A percentile compares a stretch with the other conserved stretches of the same genome.
phyloP scores from a whole-genome alignment of 2,113 vertebrate species.

The Epinephelus moara region DNA sequence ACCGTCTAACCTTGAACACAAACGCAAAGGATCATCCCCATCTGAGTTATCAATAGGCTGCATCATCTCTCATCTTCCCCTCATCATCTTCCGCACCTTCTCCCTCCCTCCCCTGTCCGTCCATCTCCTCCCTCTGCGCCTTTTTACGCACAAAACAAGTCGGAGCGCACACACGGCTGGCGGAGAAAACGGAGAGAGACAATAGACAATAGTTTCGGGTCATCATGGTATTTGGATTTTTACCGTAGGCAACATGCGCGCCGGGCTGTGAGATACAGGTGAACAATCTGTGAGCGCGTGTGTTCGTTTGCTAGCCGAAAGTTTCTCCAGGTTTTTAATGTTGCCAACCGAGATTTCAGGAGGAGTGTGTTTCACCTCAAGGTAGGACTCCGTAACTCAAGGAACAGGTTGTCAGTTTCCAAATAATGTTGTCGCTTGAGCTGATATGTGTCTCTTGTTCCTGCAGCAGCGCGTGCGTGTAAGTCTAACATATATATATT shows the following conservation, averaged over 20 bases:
- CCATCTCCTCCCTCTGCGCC: conserved; percentile 78
- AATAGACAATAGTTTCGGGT: conserved; percentile 72
- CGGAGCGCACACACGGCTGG: conserved; percentile 71
- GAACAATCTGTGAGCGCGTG: conserved; percentile 51
- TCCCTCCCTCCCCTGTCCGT: conserved; percentile 72
- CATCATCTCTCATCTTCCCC: conserved; percentile 74
- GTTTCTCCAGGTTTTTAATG: conserved; percentile 82
- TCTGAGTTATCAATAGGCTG: conserved; percentile 72
- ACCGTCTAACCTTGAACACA: conserved; percentile 52
- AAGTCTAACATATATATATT: background rate
- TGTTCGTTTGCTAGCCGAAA: conserved; percentile 59
- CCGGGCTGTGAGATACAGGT: conserved; percentile 70
- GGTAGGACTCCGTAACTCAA: conserved; percentile 75
- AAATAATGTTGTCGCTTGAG: background rate
- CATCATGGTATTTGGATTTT: conserved; percentile 74
- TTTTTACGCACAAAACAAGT: conserved; percentile 77
- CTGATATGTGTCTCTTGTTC: conserved; percentile 2
- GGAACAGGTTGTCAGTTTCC: conserved; percentile 66
- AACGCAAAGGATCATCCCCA: conserved; percentile 57
- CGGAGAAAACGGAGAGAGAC: conserved; percentile 67
- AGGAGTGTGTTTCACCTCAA: conserved; percentile 87
- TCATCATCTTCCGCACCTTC: conserved; percentile 76
- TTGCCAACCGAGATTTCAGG: conserved; percentile 86
- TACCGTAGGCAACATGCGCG: conserved; percentile 56
- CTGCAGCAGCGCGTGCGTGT: background rate